phyloP scores from a whole-genome alignment of 2,113 vertebrate genomes.

The Tychaedon coryphoeus region DNA sequence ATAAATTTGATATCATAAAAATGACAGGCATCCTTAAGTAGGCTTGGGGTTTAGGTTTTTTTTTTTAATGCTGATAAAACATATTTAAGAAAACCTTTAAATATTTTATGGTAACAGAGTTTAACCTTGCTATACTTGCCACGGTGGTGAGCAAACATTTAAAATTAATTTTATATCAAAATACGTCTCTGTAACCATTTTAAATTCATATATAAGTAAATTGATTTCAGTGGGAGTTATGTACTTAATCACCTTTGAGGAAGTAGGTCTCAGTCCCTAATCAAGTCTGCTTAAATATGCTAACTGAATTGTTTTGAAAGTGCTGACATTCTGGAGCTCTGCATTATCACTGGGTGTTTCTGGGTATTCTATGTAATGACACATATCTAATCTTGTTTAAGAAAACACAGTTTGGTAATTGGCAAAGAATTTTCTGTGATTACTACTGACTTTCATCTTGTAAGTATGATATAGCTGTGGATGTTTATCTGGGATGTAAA shows the following conservation, averaged over 20 bases:
- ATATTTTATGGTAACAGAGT: neutral
- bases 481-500: neutral
- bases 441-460: neutral
- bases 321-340: neutral
- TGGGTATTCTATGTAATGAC: neutral
- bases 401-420: neutral
- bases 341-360: neutral
- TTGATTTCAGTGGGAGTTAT: slow-evolving; percentile 27
- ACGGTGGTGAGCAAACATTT: neutral
- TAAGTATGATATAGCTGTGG: neutral
- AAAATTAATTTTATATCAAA: neutral
- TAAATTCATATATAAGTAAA: slow-evolving; percentile 7
- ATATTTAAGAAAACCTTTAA: neutral
- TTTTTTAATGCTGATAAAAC: neutral
- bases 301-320: neutral
- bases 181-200: neutral
- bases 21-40: neutral
- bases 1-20: neutral
- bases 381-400: neutral
- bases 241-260: slow-evolving; percentile 40
- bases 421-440: neutral
- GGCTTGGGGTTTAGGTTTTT: neutral
- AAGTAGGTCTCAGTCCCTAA: neutral
- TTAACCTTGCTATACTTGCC: neutral
- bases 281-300: slow-evolving; percentile 9